These are phyloP conservation scores for Lithophane ornitopus DNA, from an alignment of 2,888 invertebrate genomes.

Conservation along the genomic window DNA sequence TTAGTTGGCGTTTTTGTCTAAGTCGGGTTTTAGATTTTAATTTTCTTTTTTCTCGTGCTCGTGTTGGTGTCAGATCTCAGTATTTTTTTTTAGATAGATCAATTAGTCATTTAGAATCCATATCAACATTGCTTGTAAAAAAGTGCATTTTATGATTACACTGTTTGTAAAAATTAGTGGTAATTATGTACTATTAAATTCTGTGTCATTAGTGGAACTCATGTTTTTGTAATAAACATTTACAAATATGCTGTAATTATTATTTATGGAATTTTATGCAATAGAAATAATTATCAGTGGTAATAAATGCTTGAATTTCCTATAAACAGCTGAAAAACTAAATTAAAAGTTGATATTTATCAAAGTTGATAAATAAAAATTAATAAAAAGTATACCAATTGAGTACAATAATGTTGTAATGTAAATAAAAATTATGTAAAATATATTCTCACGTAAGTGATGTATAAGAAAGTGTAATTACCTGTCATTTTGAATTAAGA, in stretches of 20 bases:
- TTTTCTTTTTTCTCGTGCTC: not conserved
- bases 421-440: constrained; percentile 85
- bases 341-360: constrained; percentile 70
- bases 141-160: not conserved
- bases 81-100: not conserved
- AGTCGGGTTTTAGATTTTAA: not conserved
- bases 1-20: not conserved
- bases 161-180: not conserved
- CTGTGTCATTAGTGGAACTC: not conserved
- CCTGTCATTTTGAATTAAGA: constrained; percentile 82
- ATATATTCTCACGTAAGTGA: constrained; percentile 79
- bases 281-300: not conserved
- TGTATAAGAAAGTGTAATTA: constrained; percentile 81
- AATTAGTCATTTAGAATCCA: not conserved
- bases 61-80: not conserved
- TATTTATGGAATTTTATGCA: not conserved
- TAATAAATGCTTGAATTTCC: not conserved
- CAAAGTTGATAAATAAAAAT: constrained; percentile 73
- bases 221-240: constrained; percentile 4
- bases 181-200: constrained; percentile 15
- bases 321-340: constrained; percentile 63
- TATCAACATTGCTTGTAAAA: not conserved
- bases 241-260: not conserved
- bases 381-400: constrained; percentile 84
- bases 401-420: constrained; percentile 88